phyloP scores from a whole-genome alignment of 2,797 vertebrate species.

The Valencia hispanica region DNA sequence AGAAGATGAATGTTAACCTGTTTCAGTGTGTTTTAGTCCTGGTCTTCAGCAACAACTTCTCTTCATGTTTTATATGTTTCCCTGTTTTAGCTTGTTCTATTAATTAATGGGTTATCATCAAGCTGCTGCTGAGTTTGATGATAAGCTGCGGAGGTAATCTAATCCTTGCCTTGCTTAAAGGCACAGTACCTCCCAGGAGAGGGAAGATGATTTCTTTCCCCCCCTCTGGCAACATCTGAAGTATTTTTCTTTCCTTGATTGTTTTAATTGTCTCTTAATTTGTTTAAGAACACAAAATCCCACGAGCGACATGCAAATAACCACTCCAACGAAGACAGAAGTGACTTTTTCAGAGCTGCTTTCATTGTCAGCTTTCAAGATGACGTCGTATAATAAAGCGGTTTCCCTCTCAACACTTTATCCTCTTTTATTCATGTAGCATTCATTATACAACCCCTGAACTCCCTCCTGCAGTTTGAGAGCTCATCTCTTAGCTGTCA shows the following conservation, averaged over 20 bases:
- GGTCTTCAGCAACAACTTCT: neutral
- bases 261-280: slow-evolving; percentile 31
- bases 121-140: neutral
- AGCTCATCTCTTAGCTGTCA: slow-evolving; percentile 38
- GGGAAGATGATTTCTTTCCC: neutral
- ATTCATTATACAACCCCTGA: slow-evolving; percentile 29
- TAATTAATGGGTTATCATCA: slow-evolving; percentile 3
- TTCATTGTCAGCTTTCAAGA: slow-evolving; percentile 9
- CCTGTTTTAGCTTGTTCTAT: slow-evolving; percentile 5
- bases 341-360: slow-evolving; percentile 9
- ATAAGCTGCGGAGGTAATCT: slow-evolving; percentile 3
- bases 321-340: slow-evolving; percentile 10
- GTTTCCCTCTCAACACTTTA: slow-evolving; percentile 28
- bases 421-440: slow-evolving; percentile 30
- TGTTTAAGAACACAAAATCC: slow-evolving; percentile 15
- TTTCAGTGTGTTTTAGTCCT: neutral
- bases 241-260: neutral
- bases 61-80: neutral
- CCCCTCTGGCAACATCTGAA: neutral
- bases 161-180: slow-evolving; percentile 1
- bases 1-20: neutral
- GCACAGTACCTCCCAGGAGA: neutral
- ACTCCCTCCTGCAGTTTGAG: slow-evolving; percentile 11
- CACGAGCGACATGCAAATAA: neutral
- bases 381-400: slow-evolving; percentile 25